Evolutionary conservation across 2,888 invertebrate genomes (phyloP).

Genomic region (Pantelozetes paolii): DNA sequence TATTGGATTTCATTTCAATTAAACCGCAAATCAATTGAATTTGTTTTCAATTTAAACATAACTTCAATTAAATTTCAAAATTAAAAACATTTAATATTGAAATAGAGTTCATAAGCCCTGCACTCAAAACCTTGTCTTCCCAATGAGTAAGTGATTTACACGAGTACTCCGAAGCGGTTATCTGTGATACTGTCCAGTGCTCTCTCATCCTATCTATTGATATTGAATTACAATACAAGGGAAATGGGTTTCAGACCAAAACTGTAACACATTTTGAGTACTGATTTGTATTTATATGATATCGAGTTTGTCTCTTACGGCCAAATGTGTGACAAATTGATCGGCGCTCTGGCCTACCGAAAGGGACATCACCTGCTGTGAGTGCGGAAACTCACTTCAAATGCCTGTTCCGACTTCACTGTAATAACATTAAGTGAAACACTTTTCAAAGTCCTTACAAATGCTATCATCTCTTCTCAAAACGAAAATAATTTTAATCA

Average conservation of each 20-base stretch:
- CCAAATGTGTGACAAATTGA: conserved; percentile 21
- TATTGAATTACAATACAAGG: conserved; percentile 9
- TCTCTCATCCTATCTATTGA: background rate
- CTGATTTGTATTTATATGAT: background rate
- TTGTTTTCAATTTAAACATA: background rate
- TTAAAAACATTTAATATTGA: background rate
- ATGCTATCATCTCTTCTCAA: background rate
- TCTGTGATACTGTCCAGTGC: background rate
- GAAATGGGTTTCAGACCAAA: conserved; percentile 20
- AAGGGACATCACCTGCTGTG: conserved; percentile 29
- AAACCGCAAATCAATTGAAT: background rate
- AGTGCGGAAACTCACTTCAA: conserved; percentile 30
- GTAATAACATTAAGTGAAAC: background rate
- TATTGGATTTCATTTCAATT: background rate
- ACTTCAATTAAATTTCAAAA: background rate
- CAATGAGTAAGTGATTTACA: background rate
- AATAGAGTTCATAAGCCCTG: background rate
- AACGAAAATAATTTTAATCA: conserved; percentile 1
- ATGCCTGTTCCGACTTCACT: background rate
- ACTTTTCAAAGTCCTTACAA: background rate
- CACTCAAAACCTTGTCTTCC: background rate
- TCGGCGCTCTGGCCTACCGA: background rate
- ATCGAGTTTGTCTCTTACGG: background rate
- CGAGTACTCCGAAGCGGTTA: background rate
- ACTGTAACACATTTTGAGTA: background rate